These are phyloP conservation scores for Rhynchomys soricoides DNA, from an alignment of 2,113 vertebrate species.

Conservation along the genomic window DNA sequence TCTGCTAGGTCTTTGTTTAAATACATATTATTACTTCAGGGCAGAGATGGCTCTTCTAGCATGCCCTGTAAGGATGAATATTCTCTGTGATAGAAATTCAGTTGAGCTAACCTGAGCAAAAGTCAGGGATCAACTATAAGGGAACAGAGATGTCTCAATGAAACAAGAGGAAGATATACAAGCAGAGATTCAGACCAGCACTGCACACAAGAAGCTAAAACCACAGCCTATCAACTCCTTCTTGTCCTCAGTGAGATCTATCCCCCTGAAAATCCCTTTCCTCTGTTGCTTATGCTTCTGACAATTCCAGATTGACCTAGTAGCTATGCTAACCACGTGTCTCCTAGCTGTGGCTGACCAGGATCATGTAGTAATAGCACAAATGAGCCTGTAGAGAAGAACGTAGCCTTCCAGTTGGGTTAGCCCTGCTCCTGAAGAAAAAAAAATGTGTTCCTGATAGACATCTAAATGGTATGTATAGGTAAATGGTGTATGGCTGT, in stretches of 20 bases:
- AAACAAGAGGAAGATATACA: neutral
- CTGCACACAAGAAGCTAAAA: neutral
- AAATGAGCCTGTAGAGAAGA: neutral
- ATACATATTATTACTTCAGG: neutral
- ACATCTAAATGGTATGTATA: neutral
- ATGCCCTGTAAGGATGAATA: neutral
- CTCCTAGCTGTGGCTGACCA: neutral
- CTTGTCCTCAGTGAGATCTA: neutral
- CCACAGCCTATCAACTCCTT: neutral
- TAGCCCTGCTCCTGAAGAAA: neutral
- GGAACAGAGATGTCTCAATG: neutral
- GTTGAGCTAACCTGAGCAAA: neutral
- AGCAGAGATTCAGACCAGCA: neutral
- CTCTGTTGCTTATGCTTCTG: neutral
- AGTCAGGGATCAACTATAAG: neutral
- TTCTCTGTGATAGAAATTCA: neutral
- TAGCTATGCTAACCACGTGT: neutral
- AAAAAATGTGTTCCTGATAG: neutral
- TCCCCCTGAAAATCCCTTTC: neutral
- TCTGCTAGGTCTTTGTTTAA: constrained; percentile 26
- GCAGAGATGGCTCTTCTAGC: neutral
- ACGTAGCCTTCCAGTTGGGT: neutral
- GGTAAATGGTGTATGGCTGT: neutral
- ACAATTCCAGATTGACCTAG: neutral
- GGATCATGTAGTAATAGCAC: neutral